phyloP scores from a whole-genome alignment of 37 sponge, comb jelly and placozoan genomes.

The Halichondria panicea region DNA sequence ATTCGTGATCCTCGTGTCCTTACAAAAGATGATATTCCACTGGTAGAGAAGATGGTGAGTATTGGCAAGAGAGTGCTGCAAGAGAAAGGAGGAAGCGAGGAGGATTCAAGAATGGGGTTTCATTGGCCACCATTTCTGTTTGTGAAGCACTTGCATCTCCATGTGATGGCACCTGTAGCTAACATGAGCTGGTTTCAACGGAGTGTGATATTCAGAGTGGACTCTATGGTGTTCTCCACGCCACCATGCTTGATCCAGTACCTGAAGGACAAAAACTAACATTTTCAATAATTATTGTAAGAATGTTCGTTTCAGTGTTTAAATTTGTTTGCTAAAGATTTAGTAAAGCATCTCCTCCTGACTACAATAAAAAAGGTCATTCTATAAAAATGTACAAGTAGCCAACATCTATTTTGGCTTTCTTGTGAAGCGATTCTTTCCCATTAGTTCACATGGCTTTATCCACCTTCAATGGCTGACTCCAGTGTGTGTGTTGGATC shows the following conservation, averaged over 20 bases:
- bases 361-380: too few relatives aligned
- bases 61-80: slow-evolving; percentile 52
- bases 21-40: slow-evolving; percentile 33
- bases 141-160: slow-evolving; percentile 84
- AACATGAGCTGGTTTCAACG: slow-evolving; percentile 66
- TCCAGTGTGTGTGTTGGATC: too few relatives aligned
- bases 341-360: too few relatives aligned
- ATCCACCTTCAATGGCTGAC: too few relatives aligned
- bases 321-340: too few relatives aligned
- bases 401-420: too few relatives aligned
- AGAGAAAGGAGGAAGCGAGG: slow-evolving; percentile 38
- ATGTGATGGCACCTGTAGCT: slow-evolving; percentile 61
- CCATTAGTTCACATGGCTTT: too few relatives aligned
- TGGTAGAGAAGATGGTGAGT: slow-evolving; percentile 66
- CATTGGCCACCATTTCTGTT: slow-evolving; percentile 86
- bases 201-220: slow-evolving; percentile 51
- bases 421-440: too few relatives aligned
- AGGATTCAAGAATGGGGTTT: slow-evolving; percentile 78
- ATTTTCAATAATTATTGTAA: too few relatives aligned
- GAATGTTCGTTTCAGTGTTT: too few relatives aligned
- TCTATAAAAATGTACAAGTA: too few relatives aligned
- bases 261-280: slow-evolving; percentile 37
- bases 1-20: slow-evolving; percentile 15
- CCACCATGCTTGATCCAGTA: slow-evolving; percentile 51
- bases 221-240: slow-evolving; percentile 65